Evolutionary conservation across 2,113 vertebrate species (phyloP).

Genomic region (Murina feae): DNA sequence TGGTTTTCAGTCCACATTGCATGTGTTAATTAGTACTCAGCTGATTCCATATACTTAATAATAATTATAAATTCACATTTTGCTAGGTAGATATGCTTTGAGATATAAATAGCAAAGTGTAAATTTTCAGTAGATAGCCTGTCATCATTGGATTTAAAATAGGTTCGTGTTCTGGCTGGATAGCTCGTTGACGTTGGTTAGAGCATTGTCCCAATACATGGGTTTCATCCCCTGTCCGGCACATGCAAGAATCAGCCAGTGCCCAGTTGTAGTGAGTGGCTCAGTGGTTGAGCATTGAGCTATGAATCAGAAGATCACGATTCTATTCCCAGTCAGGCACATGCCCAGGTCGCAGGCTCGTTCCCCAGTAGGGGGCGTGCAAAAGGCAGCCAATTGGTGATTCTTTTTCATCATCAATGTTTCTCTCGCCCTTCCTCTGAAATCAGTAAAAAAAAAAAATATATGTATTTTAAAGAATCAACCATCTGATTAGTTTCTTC

Average conservation of each 20-base stretch:
- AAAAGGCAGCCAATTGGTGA: background rate
- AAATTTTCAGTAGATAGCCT: background rate
- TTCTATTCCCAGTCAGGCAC: background rate
- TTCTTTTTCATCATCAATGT: background rate
- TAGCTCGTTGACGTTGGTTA: background rate
- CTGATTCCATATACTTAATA: background rate
- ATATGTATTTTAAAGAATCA: too few relatives aligned
- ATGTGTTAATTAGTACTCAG: background rate
- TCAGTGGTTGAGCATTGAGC: too few relatives aligned
- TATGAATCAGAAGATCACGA: too few relatives aligned
- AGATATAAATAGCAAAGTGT: background rate
- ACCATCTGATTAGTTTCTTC: background rate
- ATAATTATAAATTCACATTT: background rate
- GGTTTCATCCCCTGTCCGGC: too few relatives aligned
- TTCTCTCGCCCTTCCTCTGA: background rate
- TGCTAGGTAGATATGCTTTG: background rate
- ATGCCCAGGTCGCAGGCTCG: background rate
- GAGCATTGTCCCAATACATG: background rate
- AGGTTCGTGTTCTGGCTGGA: background rate
- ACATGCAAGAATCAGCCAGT: background rate
- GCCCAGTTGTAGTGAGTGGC: too few relatives aligned
- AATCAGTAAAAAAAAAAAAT: background rate
- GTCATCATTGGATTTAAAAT: background rate
- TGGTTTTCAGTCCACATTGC: background rate
- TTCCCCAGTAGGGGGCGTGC: background rate